Evolutionary conservation across 2,797 vertebrate species (phyloP), one percentile per base, ranked within the genome.

Genomic region (Emydoidea blandingii): DNA sequence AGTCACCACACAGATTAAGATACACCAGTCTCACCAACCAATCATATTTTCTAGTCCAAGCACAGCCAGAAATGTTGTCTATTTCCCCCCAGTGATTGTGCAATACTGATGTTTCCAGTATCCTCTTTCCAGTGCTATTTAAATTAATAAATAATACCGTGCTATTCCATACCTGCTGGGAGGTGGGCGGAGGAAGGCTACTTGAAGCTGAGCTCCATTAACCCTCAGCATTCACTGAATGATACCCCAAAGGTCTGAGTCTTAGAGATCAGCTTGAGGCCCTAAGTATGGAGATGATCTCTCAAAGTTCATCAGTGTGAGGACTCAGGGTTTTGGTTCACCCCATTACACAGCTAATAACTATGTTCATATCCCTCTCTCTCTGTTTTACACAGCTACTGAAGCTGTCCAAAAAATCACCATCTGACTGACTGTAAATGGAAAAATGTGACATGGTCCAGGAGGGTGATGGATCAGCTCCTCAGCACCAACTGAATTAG

Each of bases 291-390:
- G 12, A 84, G 37, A 29, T 56, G 79, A 25, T 52, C 93, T 89
- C 44, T 47, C 50, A 44, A 84, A 90, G 27, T 44, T 65, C 62
- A 68, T 14, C 2, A 8, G 29, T 90, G 41, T 89, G 65, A 86
- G 95, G 90, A 91, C 29, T 87, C 12, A 76, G 78, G 91, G 62
- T 27, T 86, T 84, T 37, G 41, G 44, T 59, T 85, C 91, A 86
- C 89, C 53, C 49, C 62, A 50, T 83, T 83, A 72, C 85, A 89
- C 27, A 18, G 84, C 76, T 29, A 93, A 34, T 62, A 62, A 62
- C 12, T 34, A 34, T 15, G 59, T 34, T 62, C 14, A 16, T 15
- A 68, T 68, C 65, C n/a, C 14, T 34, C 59, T 68, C 65, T 68
- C 65, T 68, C n/a, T n/a, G 16, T 8, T 34, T 37, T 68, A 37